phyloP scores from a whole-genome alignment of 2,113 vertebrate genomes.

The Mesembrinibis cayennensis region DNA sequence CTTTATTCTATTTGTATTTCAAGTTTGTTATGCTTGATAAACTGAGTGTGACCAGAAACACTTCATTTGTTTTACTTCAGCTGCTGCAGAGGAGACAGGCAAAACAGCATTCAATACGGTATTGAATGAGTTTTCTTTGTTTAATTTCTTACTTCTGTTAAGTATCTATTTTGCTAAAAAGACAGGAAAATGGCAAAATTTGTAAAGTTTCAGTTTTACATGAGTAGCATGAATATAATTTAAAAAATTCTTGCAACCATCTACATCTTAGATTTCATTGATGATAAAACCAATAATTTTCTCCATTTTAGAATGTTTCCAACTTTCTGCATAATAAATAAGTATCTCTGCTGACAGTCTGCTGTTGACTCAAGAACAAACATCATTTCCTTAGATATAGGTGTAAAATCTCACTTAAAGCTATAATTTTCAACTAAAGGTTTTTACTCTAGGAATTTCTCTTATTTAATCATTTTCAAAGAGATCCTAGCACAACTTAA shows the following conservation, averaged over 20 bases:
- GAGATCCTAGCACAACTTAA: background rate
- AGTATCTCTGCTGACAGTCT: background rate
- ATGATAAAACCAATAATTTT: background rate
- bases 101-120: accelerated
- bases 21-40: constrained; percentile 13
- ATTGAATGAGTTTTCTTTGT: background rate
- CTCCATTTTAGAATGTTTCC: background rate
- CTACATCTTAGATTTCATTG: background rate
- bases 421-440: background rate
- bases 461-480: background rate
- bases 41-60: background rate
- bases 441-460: background rate
- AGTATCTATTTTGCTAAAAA: background rate
- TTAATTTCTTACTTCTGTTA: background rate
- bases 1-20: background rate
- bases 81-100: background rate
- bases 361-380: background rate
- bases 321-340: background rate
- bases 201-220: background rate
- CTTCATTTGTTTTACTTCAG: background rate
- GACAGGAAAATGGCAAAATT: background rate
- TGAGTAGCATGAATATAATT: background rate
- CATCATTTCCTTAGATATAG: accelerated
- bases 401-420: background rate
- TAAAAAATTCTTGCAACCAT: background rate